Conservation (phyloP, 2,113 vertebrate genomes). For the Falco punctatus region DNA sequence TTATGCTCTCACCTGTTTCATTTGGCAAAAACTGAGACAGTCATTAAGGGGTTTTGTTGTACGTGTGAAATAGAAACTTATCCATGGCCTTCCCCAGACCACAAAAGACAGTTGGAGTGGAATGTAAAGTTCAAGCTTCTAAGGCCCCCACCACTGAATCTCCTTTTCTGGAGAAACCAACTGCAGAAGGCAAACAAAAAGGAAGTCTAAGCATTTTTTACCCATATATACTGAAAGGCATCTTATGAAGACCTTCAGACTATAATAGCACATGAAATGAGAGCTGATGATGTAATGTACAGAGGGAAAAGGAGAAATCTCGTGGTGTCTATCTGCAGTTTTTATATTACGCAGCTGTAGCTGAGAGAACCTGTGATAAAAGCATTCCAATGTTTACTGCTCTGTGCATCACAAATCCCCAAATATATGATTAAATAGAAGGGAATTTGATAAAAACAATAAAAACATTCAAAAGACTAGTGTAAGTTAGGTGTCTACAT, state of each 20-base stretch:
- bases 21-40: background rate
- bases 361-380: background rate
- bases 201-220: background rate
- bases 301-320: background rate
- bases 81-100: background rate
- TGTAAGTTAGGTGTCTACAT: background rate
- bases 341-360: background rate
- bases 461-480: slow-evolving; percentile 2
- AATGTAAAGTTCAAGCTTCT: background rate
- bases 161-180: background rate
- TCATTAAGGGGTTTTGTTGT: background rate
- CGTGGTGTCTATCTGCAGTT: background rate
- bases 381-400: background rate
- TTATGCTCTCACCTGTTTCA: background rate
- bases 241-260: background rate
- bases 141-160: background rate
- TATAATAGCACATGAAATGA: background rate
- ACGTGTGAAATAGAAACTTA: background rate
- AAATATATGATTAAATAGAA: slow-evolving; percentile 33
- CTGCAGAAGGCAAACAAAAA: background rate
- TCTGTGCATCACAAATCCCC: slow-evolving; percentile 14
- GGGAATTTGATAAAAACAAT: slow-evolving; percentile 40
- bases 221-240: background rate
- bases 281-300: background rate
- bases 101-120: background rate